Conservation (phyloP, 2,888 invertebrate species). For the Tortrix viridana region DNA sequence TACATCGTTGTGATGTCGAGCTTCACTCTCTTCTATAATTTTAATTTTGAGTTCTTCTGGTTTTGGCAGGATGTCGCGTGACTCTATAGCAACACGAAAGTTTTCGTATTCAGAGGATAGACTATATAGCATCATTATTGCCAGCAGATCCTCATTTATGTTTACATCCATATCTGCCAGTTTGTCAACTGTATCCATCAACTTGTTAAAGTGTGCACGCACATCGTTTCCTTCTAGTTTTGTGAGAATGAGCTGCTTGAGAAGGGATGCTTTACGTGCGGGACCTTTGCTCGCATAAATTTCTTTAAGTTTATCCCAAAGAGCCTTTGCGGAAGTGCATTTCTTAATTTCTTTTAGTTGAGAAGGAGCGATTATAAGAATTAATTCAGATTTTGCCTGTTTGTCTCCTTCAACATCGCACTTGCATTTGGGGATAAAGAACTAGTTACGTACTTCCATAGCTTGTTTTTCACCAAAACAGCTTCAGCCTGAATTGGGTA, state of each 20-base stretch:
- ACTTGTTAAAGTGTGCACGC: neutral
- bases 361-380: neutral
- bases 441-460: no score
- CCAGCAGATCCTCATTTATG: constrained; percentile 2
- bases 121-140: constrained; percentile 9
- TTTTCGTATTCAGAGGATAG: constrained; percentile 13
- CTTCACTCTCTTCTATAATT: constrained; percentile 19
- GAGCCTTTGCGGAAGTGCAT: neutral
- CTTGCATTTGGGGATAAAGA: no score
- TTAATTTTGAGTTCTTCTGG: constrained; percentile 21
- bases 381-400: neutral
- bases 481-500: no score
- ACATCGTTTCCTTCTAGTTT: constrained; percentile 8
- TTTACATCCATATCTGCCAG: constrained; percentile 5
- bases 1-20: constrained; percentile 2
- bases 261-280: neutral
- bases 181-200: constrained; percentile 10
- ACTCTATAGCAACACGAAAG: constrained; percentile 16
- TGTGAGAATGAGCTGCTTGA: neutral
- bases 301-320: neutral
- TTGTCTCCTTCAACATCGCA: neutral
- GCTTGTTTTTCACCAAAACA: no score
- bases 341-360: neutral
- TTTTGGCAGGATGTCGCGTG: constrained; percentile 12
- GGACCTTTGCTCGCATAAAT: neutral